A percentile compares a stretch with the other conserved stretches of the same genome.
These are phyloP conservation scores for Pterostichus madidus DNA, from an alignment of 2,888 invertebrate genomes.

Conservation along the genomic window DNA sequence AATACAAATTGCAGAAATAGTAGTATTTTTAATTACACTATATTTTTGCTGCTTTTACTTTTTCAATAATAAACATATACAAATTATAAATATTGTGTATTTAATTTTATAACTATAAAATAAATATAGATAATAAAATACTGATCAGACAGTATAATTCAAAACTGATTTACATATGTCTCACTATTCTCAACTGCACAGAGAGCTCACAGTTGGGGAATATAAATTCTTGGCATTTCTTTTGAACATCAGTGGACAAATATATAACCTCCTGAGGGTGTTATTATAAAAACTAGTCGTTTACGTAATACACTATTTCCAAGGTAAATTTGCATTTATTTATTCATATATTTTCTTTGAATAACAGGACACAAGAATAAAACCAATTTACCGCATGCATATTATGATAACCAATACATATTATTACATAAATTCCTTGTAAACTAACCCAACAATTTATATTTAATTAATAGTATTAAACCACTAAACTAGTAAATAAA, in stretches of 20 bases:
- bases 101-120: too few species aligned
- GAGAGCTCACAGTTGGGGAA: too few species aligned
- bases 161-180: too few species aligned
- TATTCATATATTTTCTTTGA: slow-evolving; percentile 15
- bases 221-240: background rate
- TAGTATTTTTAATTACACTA: too few species aligned
- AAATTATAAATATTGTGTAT: too few species aligned
- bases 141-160: too few species aligned
- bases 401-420: background rate
- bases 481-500: background rate
- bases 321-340: slow-evolving; percentile 17
- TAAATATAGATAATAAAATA: too few species aligned
- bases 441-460: background rate
- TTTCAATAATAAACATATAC: too few species aligned
- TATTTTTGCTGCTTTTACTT: too few species aligned
- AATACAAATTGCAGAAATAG: too few species aligned
- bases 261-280: background rate
- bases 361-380: background rate
- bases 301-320: slow-evolving; percentile 3
- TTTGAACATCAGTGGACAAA: background rate
- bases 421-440: slow-evolving; percentile 8
- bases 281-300: slow-evolving; percentile 7
- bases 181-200: too few species aligned
- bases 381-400: background rate
- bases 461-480: background rate